Conservation (phyloP, 2,888 invertebrate genomes). For the Tipula helvola region DNA sequence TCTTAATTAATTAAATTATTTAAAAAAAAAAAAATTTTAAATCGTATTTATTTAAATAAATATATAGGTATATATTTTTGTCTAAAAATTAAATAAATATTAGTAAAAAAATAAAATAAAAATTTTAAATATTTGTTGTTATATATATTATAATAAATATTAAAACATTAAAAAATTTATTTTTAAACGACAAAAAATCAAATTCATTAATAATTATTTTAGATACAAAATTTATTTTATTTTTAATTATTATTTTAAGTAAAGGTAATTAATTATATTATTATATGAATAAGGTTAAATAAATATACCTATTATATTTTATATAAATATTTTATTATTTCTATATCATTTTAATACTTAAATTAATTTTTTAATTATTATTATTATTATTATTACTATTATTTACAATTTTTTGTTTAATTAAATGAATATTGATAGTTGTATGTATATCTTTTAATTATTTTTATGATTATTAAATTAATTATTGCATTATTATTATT, state of each 20-base stretch:
- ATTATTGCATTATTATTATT: neutral
- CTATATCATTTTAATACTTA: neutral
- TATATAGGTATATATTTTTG: neutral
- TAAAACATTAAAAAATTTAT: neutral
- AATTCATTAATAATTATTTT: neutral
- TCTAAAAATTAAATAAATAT: neutral
- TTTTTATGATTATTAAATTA: neutral
- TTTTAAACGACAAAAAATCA: neutral
- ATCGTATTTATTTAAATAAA: neutral
- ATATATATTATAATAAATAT: neutral
- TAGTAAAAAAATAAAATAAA: neutral
- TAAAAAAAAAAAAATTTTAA: neutral
- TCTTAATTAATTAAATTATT: neutral
- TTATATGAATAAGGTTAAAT: neutral
- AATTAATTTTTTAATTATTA: neutral
- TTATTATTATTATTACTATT: neutral
- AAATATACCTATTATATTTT: neutral
- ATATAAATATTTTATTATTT: neutral
- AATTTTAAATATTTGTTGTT: slow-evolving; percentile 4
- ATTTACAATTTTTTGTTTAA: neutral
- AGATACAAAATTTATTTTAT: neutral
- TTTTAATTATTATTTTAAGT: neutral
- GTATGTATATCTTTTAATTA: neutral
- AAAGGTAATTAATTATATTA: neutral
- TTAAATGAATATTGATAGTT: neutral